phyloP scores from a whole-genome alignment of 2,113 vertebrate species.

The Mustela lutreola region DNA sequence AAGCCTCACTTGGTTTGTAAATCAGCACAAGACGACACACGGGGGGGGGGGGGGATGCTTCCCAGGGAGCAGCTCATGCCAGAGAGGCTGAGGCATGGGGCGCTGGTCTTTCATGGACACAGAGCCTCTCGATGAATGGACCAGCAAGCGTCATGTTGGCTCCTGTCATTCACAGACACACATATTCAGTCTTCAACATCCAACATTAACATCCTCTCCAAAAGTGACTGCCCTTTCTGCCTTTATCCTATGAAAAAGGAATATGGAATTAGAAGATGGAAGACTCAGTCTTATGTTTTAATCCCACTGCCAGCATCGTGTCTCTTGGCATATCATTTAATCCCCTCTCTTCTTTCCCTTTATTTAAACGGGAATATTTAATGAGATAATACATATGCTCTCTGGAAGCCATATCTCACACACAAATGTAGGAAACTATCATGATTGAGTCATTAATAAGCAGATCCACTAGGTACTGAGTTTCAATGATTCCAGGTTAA shows the following conservation, averaged over 20 bases:
- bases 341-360: background rate
- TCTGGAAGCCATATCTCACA: background rate
- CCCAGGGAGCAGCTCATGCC: rapidly evolving
- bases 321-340: too few species aligned
- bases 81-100: rapidly evolving
- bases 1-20: background rate
- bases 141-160: rapidly evolving
- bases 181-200: rapidly evolving
- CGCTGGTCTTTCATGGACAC: rapidly evolving
- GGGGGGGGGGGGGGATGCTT: too few species aligned
- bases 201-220: background rate
- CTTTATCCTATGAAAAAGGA: background rate
- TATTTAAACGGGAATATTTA: background rate
- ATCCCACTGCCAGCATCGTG: too few species aligned
- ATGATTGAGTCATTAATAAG: background rate
- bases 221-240: rapidly evolving
- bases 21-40: rapidly evolving
- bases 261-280: background rate
- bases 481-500: background rate
- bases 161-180: too few species aligned
- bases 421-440: background rate
- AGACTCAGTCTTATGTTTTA: background rate
- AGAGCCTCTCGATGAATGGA: background rate
- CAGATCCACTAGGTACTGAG: background rate
- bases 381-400: background rate